Base-by-base conservation (phyloP, 1,140 invertebrate species). In the Pomacea maculata region DNA sequence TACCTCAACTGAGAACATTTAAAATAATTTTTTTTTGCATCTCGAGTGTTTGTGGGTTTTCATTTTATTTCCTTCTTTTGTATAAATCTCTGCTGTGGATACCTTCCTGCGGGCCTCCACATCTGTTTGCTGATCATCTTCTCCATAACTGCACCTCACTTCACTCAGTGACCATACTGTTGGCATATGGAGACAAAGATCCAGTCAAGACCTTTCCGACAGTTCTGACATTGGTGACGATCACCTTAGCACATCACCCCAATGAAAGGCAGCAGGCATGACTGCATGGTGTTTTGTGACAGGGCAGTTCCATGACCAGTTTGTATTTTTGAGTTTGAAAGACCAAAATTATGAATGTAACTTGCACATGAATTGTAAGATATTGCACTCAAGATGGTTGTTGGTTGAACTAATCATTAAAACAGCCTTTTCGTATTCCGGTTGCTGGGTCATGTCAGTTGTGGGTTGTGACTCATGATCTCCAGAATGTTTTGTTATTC, bases 141-240 rank as follows among this genome's bases (percentile, higher is more conserved):
- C 77, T 78, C 6, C 75, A 63, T 65, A 14, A 73, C 34, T 6
- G 61, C 10, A 21, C 1, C 21, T n/a, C 10, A 4, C 68, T 61
- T 19, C 61, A 54, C 64, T 34, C 83, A 88, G 87, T 85, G 87
- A 88, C 82, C 83, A 85, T 78, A 88, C 85, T 65, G 86, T 88
- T 80, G 83, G 83, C 81, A 84, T 88, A 67, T 88, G 87, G 87
- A 77, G 76, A 65, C 78, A 67, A 15, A 72, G 70, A 34, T 75
- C 75, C 64, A 80, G 75, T 55, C 65, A 71, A 55, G 82, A 83
- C 25, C 79, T 79, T 6, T 80, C 78, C 9, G 82, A 83, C 75
- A 83, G 79, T 65, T 83, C 82, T 14, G 82, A 83, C 52, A 34
- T 80, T 11, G 75, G 75, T 19, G 82, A 83, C 21, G 82, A 83